phyloP scores from a whole-genome alignment of 1,140 invertebrate genomes.

The Muscidifurax raptorellus region DNA sequence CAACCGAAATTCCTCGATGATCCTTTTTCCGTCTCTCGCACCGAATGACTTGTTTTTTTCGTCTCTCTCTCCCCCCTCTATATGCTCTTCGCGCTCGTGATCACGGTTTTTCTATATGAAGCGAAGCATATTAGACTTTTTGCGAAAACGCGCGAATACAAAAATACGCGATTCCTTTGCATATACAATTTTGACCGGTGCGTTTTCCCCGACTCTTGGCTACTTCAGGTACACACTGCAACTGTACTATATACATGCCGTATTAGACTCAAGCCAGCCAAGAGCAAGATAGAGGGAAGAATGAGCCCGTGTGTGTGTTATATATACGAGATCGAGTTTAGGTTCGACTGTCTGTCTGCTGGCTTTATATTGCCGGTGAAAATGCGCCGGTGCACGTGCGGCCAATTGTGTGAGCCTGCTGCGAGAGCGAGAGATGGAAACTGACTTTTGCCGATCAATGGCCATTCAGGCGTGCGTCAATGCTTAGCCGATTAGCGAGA shows the following conservation, averaged over 20 bases:
- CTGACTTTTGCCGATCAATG: constrained; percentile 21
- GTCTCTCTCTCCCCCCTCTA: not conserved
- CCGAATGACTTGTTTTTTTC: not conserved
- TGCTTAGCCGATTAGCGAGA: not conserved
- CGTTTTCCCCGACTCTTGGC: no score
- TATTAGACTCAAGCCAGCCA: no score
- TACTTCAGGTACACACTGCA: no score
- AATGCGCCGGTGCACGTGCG: not conserved
- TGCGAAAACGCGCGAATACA: no score
- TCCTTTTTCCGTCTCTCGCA: not conserved
- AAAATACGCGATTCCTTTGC: no score
- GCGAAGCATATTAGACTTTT: no score
- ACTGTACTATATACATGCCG: no score
- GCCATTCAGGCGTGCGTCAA: constrained; percentile 11
- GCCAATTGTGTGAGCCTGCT: not conserved
- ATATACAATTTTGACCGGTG: no score
- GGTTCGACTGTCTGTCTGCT: not conserved
- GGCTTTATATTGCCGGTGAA: not conserved
- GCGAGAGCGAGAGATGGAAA: not conserved
- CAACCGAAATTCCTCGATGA: not conserved
- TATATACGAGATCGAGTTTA: not conserved
- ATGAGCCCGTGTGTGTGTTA: not conserved
- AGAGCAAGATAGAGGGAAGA: not conserved
- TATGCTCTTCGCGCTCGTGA: no score
- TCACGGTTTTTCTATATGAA: no score